phyloP scores from a whole-genome alignment of 2,797 vertebrate genomes.

The Sebastes steindachneri region DNA sequence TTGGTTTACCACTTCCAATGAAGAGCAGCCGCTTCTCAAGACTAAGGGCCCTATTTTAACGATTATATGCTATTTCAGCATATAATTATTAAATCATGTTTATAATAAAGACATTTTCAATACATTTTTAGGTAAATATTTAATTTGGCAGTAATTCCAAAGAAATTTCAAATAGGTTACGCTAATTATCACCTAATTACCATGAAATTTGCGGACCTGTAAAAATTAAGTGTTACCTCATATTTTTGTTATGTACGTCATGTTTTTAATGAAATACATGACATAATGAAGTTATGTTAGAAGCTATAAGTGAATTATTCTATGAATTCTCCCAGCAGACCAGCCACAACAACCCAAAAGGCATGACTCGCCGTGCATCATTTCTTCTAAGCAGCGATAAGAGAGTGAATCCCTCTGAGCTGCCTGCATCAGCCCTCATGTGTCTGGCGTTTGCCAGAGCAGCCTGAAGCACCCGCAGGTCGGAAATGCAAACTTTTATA shows the following conservation, averaged over 20 bases:
- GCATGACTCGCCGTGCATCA: conserved; percentile 24
- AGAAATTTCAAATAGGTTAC: too few species aligned
- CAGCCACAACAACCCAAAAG: conserved; percentile 33
- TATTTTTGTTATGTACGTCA: not conserved
- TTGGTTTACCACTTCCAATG: too few species aligned
- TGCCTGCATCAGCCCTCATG: conserved; percentile 15
- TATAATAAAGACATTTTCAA: too few species aligned
- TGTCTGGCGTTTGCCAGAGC: conserved; percentile 39
- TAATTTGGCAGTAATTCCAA: too few species aligned
- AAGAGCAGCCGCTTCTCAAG: too few species aligned
- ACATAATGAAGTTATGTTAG: not conserved
- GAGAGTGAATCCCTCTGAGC: conserved; percentile 43
- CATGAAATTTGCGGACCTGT: too few species aligned
- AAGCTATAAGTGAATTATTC: not conserved
- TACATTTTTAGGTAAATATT: too few species aligned
- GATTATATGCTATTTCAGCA: too few species aligned
- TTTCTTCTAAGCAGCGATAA: conserved; percentile 56
- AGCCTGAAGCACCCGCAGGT: conserved; percentile 32
- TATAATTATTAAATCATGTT: too few species aligned
- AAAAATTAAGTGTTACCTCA: too few species aligned
- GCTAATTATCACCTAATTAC: too few species aligned
- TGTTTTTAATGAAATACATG: not conserved
- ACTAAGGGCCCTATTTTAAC: too few species aligned
- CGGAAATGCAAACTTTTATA: conserved; percentile 36
- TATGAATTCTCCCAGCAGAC: conserved; percentile 16